phyloP scores from a whole-genome alignment of 1,140 invertebrate genomes.

The Zophobas atratus region DNA sequence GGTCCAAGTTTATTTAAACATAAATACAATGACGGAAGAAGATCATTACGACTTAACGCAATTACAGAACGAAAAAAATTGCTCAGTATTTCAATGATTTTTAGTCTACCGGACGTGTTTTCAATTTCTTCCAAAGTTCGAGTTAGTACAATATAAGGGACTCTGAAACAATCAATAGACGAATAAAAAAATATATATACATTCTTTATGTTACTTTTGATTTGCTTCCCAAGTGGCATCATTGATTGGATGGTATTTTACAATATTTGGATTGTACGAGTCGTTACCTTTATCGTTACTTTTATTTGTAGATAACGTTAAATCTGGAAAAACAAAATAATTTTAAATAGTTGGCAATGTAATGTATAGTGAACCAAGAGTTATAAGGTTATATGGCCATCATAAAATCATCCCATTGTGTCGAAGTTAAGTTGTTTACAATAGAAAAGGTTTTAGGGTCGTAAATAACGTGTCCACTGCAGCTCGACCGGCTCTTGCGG shows the following conservation, averaged over 20 bases:
- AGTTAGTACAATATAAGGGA: constrained; percentile 94
- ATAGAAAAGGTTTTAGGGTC: too few species aligned
- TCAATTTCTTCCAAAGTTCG: constrained; percentile 95
- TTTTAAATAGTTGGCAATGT: constrained; percentile 20
- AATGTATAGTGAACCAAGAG: too few species aligned
- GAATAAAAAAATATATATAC: not conserved
- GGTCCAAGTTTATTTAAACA: constrained; percentile 97
- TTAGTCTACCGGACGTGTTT: constrained; percentile 88
- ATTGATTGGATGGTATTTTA: constrained; percentile 91
- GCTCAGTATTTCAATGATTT: constrained; percentile 94
- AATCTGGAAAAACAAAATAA: constrained; percentile 23
- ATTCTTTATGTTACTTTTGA: constrained; percentile 75
- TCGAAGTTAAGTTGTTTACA: too few species aligned
- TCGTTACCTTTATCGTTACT: constrained; percentile 60
- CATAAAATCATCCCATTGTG: too few species aligned
- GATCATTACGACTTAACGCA: constrained; percentile 88
- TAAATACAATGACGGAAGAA: constrained; percentile 92
- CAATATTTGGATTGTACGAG: constrained; percentile 82
- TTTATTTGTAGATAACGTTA: constrained; percentile 57
- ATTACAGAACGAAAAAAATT: constrained; percentile 97
- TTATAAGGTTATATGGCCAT: too few species aligned
- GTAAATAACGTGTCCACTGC: too few species aligned
- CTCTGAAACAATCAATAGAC: constrained; percentile 71
- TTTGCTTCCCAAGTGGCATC: constrained; percentile 89
- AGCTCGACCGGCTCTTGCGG: too few species aligned